Evolutionary conservation across 2,797 vertebrate genomes (phyloP).

Genomic region (Anguilla megastoma): DNA sequence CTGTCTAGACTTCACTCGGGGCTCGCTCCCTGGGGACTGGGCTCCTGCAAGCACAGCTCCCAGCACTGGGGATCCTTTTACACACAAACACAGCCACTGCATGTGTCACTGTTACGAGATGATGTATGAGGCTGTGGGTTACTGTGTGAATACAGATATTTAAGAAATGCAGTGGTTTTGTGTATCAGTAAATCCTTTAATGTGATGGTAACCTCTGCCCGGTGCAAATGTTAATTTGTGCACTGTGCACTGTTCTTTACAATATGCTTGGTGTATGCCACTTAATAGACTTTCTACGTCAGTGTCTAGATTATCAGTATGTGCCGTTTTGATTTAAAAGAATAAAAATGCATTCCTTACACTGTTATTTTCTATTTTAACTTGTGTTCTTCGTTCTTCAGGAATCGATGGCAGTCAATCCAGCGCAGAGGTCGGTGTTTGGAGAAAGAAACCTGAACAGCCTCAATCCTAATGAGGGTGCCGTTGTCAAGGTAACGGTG

Average conservation of each 20-base stretch:
- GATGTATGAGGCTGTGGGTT: not conserved
- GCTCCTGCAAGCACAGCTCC: constrained; percentile 18
- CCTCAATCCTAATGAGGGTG: constrained; percentile 69
- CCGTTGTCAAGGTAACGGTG: constrained; percentile 76
- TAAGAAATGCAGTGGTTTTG: not conserved
- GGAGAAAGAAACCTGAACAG: constrained; percentile 94
- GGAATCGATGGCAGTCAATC: constrained; percentile 77
- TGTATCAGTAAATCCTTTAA: not conserved
- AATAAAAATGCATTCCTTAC: not conserved
- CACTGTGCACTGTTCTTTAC: not conserved
- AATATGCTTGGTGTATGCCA: not conserved
- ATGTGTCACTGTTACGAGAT: not conserved
- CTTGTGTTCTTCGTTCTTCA: constrained; percentile 63
- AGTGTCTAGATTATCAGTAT: not conserved
- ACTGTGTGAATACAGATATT: not conserved
- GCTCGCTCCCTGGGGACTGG: constrained; percentile 26
- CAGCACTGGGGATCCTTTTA: constrained; percentile 15
- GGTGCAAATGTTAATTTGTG: not conserved
- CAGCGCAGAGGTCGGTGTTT: constrained; percentile 86
- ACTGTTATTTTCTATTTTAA: not conserved
- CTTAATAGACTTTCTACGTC: not conserved
- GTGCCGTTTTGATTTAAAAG: not conserved
- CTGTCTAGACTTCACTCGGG: constrained; percentile 59
- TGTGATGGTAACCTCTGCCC: not conserved
- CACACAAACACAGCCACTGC: not conserved